phyloP scores from a whole-genome alignment of 2,888 invertebrate genomes.

The Tanytarsus gracilentus region DNA sequence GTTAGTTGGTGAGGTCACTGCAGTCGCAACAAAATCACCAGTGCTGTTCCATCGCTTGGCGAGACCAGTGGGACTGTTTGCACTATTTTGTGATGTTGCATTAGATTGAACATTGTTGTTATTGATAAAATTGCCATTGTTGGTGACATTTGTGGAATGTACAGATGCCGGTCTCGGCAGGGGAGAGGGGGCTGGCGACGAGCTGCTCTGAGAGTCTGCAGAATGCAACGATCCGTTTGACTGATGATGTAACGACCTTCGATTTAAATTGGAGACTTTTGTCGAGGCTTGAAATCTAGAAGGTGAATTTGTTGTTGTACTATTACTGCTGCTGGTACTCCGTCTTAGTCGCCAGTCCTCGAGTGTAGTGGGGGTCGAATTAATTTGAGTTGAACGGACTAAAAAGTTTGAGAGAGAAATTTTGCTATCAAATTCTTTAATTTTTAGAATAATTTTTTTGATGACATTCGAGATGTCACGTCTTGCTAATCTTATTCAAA shows the following conservation, averaged over 20 bases:
- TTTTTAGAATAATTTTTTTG: too few species aligned
- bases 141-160: constrained; percentile 41
- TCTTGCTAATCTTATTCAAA: too few species aligned
- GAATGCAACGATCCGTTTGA: constrained; percentile 75
- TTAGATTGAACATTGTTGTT: constrained; percentile 6
- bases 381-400: constrained; percentile 28
- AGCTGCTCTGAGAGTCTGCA: constrained; percentile 72
- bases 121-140: constrained; percentile 30
- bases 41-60: constrained; percentile 76
- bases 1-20: constrained; percentile 22
- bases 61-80: constrained; percentile 36
- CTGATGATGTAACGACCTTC: constrained; percentile 71
- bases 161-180: constrained; percentile 63
- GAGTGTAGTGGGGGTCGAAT: constrained; percentile 12
- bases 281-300: constrained; percentile 27
- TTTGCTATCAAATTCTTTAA: too few species aligned
- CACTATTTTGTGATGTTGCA: constrained; percentile 14
- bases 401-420: too few species aligned
- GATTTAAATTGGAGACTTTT: constrained; percentile 33
- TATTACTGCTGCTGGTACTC: constrained; percentile 23
- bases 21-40: constrained; percentile 72
- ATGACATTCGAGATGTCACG: too few species aligned
- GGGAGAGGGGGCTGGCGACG: constrained; percentile 73
- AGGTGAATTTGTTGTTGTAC: constrained; percentile 29
- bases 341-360: constrained; percentile 22